These are phyloP conservation scores for Heterodera carotae DNA, from an alignment of 1,140 invertebrate genomes.

Conservation along the genomic window DNA sequence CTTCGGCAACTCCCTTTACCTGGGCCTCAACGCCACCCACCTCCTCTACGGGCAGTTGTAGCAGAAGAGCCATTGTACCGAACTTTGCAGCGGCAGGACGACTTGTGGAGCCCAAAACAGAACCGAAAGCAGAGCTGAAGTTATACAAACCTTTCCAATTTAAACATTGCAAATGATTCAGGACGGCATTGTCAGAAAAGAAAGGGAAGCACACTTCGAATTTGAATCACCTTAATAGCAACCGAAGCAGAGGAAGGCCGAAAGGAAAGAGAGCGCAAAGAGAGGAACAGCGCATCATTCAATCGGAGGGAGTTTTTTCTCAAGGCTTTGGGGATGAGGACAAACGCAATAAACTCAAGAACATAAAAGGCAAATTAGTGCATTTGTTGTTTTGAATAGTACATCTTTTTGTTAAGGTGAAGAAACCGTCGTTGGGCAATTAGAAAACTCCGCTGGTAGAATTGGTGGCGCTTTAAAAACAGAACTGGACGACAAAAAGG, in stretches of 20 bases:
- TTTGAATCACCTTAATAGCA: neutral
- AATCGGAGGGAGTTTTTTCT: slow-evolving; percentile 32
- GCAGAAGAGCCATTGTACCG: slow-evolving; percentile 6
- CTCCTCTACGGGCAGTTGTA: neutral
- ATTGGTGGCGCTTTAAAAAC: neutral
- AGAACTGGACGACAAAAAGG: slow-evolving; percentile 9
- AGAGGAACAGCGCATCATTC: slow-evolving; percentile 12
- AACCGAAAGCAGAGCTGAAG: slow-evolving; percentile 13
- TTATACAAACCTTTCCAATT: slow-evolving; percentile 6
- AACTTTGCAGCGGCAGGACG: slow-evolving; percentile 28
- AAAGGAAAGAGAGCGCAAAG: slow-evolving; percentile 13
- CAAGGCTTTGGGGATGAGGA: slow-evolving; percentile 22
- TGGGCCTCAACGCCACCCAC: neutral
- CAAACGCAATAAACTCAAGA: slow-evolving; percentile 23
- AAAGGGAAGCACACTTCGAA: slow-evolving; percentile 5
- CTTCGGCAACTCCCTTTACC: neutral
- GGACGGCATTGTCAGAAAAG: neutral
- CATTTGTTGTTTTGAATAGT: neutral
- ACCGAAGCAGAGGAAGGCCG: slow-evolving; percentile 4
- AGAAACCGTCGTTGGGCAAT: slow-evolving; percentile 25
- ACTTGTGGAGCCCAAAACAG: slow-evolving; percentile 16
- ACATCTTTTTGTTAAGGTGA: slow-evolving; percentile 12
- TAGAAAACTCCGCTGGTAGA: slow-evolving; percentile 2
- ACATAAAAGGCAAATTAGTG: slow-evolving; percentile 3
- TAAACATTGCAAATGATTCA: neutral